Evolutionary conservation across 2,888 invertebrate species (phyloP).

Genomic region (Lepeophtheirus nordmannii): DNA sequence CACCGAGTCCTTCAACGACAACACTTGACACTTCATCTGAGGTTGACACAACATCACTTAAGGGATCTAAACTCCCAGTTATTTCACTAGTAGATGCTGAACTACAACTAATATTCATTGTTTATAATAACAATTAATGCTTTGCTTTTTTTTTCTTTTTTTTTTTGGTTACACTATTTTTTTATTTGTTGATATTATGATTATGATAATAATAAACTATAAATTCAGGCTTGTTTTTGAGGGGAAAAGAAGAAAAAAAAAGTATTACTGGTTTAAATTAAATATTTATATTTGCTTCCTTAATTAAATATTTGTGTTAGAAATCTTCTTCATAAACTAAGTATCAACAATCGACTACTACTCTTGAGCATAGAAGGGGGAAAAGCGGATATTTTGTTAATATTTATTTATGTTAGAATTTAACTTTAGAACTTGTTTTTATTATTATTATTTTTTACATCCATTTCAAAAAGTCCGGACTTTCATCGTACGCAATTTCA

Average conservation of each 20-base stretch:
- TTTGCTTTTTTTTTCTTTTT: background rate
- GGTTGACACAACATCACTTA: slow-evolving; percentile 5
- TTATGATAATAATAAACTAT: slow-evolving; percentile 7
- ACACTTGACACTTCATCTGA: background rate
- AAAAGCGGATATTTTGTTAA: background rate
- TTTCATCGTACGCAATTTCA: background rate
- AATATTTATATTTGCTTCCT: slow-evolving; percentile 1
- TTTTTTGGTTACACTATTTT: slow-evolving; percentile 3
- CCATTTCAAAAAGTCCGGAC: background rate
- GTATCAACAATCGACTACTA: slow-evolving; percentile 1
- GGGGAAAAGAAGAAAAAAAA: no score
- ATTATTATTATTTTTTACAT: background rate
- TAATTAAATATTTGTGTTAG: slow-evolving; percentile 7
- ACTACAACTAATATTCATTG: slow-evolving; percentile 6
- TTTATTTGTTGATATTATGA: slow-evolving; percentile 3
- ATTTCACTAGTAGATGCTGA: background rate
- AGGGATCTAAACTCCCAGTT: background rate
- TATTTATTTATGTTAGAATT: background rate
- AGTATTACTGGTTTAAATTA: background rate
- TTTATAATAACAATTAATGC: background rate
- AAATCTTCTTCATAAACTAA: background rate
- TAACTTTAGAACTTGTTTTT: background rate
- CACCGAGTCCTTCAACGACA: background rate
- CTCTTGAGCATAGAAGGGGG: background rate
- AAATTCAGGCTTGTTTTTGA: background rate